Base-by-base conservation (phyloP, 2,888 invertebrate genomes). In the Mellilla xanthometata region DNA sequence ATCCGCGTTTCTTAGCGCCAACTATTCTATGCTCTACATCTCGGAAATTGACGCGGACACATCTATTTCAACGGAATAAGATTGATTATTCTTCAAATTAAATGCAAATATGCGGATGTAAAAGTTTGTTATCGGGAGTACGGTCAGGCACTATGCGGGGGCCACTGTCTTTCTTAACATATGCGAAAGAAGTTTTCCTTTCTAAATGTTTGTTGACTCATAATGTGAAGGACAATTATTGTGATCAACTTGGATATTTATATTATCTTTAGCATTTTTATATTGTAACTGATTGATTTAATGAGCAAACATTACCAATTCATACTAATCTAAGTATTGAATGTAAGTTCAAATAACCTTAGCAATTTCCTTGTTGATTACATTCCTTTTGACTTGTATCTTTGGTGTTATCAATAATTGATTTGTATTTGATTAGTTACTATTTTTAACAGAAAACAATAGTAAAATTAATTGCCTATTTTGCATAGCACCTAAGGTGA, bases 1-100 rank as follows among this genome's bases (percentile, higher is more conserved):
- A 81, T 87, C 85, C 85, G 87, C 71, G 68, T 85, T 75, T 64
- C 65, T 58, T 55, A 58, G 51, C 49, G 57, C 56, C 51, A 48
- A 58, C 63, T 55, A 59, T 38, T 41, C 58, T 67, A 59, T 26
- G 9, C 43, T 55, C 58, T 46, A 54, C 26, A 43, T 26, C 38
- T 45, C 33, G 42, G 42, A 57, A 54, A 56, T 43, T 13, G 27
- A n/a, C 32, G n/a, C 9, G 12, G 19, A 40, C 34, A 29, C 41
- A 48, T 58, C 11, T 73, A 69, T 56, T 35, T 3, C 39, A 51
- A 55, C 12, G 50, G 1, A 3, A 41, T 71, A 76, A 50, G 55
- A 58, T 54, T 51, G 65, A 52, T 62, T 52, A 67, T 24, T 15
- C 19, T 19, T 45, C 7, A 40, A 36, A 33, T 10, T 12, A 4